Evolutionary conservation across 35 echinoderm and acorn worm species (phyloP), one percentile per base, ranked within the genome.

Genomic region (Patiria miniata): DNA sequence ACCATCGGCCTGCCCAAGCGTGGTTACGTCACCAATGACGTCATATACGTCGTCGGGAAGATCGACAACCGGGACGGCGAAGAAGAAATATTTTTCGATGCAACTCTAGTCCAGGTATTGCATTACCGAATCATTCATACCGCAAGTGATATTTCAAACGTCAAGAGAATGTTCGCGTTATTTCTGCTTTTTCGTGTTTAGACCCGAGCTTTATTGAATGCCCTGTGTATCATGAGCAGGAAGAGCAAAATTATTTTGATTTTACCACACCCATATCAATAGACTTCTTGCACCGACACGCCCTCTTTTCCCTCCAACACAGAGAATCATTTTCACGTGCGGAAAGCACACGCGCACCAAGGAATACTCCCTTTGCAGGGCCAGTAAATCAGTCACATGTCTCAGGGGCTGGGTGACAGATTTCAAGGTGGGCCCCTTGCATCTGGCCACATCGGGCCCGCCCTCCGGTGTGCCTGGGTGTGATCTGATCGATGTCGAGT

Each of bases 1-100:
- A 73, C 65, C 26, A 34, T 73, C 65, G 65, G 65, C 29, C 14
- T 73, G 34, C 65, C 65, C 26, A 73, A 30, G 34, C 30, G 34
- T 14, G 65, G 65, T 10, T 73, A 73, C 65, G 19, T 73, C 65
- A 8, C 21, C 65, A 34, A 34, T 32, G 65, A 73, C 26, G 34
- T 10, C 65, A 2, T 73, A 2, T 73, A 73, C 65, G 23, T 73
- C 65, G 29, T 34, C 15, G 65, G 65, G 0, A 18, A 73, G 34
- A 34, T 73, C 1, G 65, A 73, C 65, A 73, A 73, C n/a, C 65
- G 65, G 21, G 65, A 73, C 65, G 15, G 65, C 26, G 65, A 73
- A 9, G 65, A 73, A 73, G 23, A 26, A 23, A 32, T 26, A 32
- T 26, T 26, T 30, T 73, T 73, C 29, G 34, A 73, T 23, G 26